Percentiles rank a stretch among this genome's conserved stretches.
Evolutionary conservation across 2,797 vertebrate species (phyloP).

Genomic region (Chaenodraco wilsoni): DNA sequence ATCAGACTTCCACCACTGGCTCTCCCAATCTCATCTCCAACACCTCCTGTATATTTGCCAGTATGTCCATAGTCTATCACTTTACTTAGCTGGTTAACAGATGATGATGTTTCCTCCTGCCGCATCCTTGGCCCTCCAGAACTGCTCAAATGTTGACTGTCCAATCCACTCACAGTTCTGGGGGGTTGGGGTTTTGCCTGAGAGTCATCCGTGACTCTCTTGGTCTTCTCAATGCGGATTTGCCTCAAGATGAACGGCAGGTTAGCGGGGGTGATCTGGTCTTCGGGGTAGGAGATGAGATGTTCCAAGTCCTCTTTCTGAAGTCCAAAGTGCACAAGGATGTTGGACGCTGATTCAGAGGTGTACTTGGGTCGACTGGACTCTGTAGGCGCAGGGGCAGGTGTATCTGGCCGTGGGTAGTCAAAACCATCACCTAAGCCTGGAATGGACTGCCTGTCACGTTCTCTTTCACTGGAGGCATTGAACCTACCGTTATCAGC

Average conservation of each 20-base stretch:
- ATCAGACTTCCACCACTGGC: conserved; percentile 5
- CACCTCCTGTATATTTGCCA: conserved; percentile 84
- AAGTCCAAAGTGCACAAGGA: conserved; percentile 93
- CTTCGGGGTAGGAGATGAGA: conserved; percentile 92
- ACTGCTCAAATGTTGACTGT: conserved; percentile 43
- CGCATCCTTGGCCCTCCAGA: neutral
- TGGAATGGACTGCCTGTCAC: conserved; percentile 42
- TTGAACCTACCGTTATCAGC: conserved; percentile 19
- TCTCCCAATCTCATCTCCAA: conserved; percentile 69
- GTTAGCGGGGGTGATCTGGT: conserved; percentile 93
- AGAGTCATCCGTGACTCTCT: conserved; percentile 59
- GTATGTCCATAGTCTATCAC: conserved; percentile 96
- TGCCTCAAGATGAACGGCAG: conserved; percentile 92
- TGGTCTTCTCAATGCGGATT: conserved; percentile 89
- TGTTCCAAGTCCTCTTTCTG: conserved; percentile 95
- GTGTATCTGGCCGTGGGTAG: neutral
- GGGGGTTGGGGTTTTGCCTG: conserved; percentile 24
- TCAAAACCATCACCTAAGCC: conserved; percentile 56
- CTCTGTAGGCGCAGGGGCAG: conserved; percentile 10
- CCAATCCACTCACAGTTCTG: conserved; percentile 19
- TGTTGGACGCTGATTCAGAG: conserved; percentile 90
- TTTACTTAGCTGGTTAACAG: conserved; percentile 84
- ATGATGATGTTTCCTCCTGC: conserved; percentile 16
- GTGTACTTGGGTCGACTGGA: conserved; percentile 85
- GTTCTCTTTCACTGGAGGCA: conserved; percentile 24